Evolutionary conservation across 2,888 invertebrate species (phyloP), one percentile per base, ranked within the genome.

Genomic region (Idaea biselata): DNA sequence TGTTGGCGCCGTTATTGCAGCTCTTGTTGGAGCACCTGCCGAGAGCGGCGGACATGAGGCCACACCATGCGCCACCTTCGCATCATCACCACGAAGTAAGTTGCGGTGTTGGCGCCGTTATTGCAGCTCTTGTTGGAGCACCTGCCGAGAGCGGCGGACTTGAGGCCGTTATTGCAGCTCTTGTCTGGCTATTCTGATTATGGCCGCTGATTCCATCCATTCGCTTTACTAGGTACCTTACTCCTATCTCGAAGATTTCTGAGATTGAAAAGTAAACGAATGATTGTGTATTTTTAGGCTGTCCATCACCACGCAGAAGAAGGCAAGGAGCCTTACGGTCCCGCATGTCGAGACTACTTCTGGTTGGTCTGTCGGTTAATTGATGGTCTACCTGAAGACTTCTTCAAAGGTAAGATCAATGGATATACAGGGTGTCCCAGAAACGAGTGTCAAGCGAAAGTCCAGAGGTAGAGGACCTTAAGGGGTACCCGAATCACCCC

Each of bases 261-360:
- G 44, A 14, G 44, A 14, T 8, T 11, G 11, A 44, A 25, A 25
- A 25, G 25, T 8, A 44, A 14, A 44, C 3, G 44, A 44, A 44
- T 11, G 11, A 8, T 44, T 7, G 11, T 44, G 11, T 55, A n/a
- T 70, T 3, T 71, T 8, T 77, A 93, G 91, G 93, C 90, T 59
- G 89, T 93, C 11, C 94, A 94, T 63, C 94, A 94, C 58, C 94
- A 93, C 33, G 81, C 94, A 0, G 96, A 96, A 75, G 96, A 96
- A 81, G 97, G 97, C n/a, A 97, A 98, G 81, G 98, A 98, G 80
- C 97, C 98, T 0, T 98, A 97, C 80, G 98, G 98, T 0, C 98
- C 98, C 0, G 98, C 98, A 0, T 98, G 98, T 80, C 93, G 98
- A 7, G 98, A 99, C 83, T 99, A 98, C 86, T 98, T 98, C 85